Evolutionary conservation across 2,113 vertebrate species (phyloP), one percentile per base, ranked within the genome.

Genomic region (Falco punctatus): DNA sequence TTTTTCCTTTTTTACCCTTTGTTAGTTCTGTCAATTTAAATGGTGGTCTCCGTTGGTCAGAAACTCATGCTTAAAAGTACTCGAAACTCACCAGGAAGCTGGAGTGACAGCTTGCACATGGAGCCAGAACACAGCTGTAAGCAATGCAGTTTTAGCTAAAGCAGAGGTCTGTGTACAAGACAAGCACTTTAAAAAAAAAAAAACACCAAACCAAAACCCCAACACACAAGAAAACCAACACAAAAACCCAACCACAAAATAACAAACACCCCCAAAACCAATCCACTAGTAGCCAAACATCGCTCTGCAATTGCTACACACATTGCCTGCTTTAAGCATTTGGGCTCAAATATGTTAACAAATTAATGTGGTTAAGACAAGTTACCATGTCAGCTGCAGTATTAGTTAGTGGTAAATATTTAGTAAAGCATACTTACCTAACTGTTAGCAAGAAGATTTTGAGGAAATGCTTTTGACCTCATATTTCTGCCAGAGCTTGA

Each of bases 291-390:
- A 88, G 64, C 17, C 42, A 90, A 73, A 54, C 33, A 78, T 8
- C 0, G 0, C 40, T 79, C 62, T 70, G 51, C 33, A n/a, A 42
- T 18, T 69, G 40, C 21, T 70, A n/a, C 22, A 62, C 16, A 30
- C 13, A 2, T 13, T 42, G 13, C 3, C 49, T 77, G 22, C 40
- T 90, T 66, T 40, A 85, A 80, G 26, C 13, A 49, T 8, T 21
- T 65, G 24, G 19, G 32, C 40, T 80, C 58, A 81, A 84, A 27
- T 6, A 33, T 0, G 0, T 11, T 14, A 73, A 58, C 0, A 0
- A 66, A 32, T 21, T 35, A 26, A 6, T 59, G 17, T 58, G 55
- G 30, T 62, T 79, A 65, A 65, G 30, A 77, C 23, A 72, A 78
- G n/a, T 35, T 55, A 35, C 66, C 11, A 4, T 0, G 2, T 11